Percentiles rank a stretch among this genome's conserved stretches.
Evolutionary conservation across 2,888 invertebrate species (phyloP).

Genomic region (Limnephilus auricula): DNA sequence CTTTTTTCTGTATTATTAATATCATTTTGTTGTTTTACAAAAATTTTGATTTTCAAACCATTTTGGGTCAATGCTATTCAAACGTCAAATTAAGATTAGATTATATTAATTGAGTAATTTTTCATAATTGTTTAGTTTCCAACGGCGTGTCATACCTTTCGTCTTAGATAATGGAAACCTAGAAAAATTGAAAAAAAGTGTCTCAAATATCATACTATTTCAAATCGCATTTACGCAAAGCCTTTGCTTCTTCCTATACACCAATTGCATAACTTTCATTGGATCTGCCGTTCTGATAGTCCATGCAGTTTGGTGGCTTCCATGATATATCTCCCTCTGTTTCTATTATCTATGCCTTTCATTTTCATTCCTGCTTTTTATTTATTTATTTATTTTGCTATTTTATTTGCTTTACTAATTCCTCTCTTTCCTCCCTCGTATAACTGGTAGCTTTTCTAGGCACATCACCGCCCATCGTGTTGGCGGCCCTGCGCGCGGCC

Average conservation of each 20-base stretch:
- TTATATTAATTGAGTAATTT: neutral
- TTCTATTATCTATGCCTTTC: neutral
- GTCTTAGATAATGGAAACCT: neutral
- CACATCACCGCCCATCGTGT: conserved; percentile 73
- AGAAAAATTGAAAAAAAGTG: too few species aligned
- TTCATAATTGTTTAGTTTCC: neutral
- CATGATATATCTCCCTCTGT: too few species aligned
- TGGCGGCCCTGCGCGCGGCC: conserved; percentile 75
- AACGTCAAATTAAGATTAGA: too few species aligned
- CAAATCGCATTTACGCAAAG: too few species aligned
- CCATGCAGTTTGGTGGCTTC: too few species aligned
- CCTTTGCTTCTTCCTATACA: too few species aligned
- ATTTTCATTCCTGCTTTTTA: neutral
- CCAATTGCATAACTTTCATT: too few species aligned
- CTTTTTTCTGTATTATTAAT: neutral
- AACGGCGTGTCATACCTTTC: neutral
- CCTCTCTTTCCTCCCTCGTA: neutral
- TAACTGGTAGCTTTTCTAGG: conserved; percentile 61
- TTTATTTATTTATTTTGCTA: neutral
- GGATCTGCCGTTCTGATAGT: too few species aligned
- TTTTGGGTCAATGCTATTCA: too few species aligned
- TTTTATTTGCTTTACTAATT: neutral
- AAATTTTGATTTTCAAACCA: too few species aligned
- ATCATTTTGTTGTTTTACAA: too few species aligned
- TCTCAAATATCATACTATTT: too few species aligned